These are phyloP conservation scores for Rhagoletis pomonella DNA, from an alignment of 1,140 invertebrate species.

Conservation along the genomic window DNA sequence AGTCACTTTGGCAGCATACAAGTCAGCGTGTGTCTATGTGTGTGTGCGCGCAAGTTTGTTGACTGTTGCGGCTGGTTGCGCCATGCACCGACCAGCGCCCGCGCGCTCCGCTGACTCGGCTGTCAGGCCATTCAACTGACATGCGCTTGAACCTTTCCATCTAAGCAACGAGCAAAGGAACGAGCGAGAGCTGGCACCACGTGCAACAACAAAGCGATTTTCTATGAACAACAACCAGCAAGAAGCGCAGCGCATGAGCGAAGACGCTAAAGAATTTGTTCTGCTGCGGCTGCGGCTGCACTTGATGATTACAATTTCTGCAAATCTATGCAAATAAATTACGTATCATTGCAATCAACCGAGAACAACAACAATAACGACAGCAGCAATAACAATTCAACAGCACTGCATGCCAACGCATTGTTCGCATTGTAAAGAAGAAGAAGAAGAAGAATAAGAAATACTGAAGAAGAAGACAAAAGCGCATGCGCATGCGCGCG, in stretches of 20 bases:
- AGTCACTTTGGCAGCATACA: background rate
- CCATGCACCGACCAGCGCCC: background rate
- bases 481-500: too few relatives aligned
- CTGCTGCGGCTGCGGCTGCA: slow-evolving; percentile 48
- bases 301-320: slow-evolving; percentile 51
- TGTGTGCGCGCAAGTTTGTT: background rate
- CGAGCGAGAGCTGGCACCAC: background rate
- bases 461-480: background rate
- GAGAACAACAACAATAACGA: background rate
- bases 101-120: background rate
- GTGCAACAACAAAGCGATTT: background rate
- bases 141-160: slow-evolving; percentile 47
- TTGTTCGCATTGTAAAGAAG: background rate
- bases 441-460: background rate
- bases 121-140: slow-evolving; percentile 51
- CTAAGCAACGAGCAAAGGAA: background rate
- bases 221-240: background rate
- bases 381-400: background rate
- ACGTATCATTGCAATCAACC: slow-evolving; percentile 51
- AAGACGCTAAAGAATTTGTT: slow-evolving; percentile 29
- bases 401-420: slow-evolving; percentile 12
- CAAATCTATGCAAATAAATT: slow-evolving; percentile 53
- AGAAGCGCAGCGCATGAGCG: background rate
- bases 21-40: background rate
- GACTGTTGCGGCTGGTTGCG: slow-evolving; percentile 47